Conservation (phyloP, 1,140 invertebrate species). For the Tachypleus tridentatus region DNA sequence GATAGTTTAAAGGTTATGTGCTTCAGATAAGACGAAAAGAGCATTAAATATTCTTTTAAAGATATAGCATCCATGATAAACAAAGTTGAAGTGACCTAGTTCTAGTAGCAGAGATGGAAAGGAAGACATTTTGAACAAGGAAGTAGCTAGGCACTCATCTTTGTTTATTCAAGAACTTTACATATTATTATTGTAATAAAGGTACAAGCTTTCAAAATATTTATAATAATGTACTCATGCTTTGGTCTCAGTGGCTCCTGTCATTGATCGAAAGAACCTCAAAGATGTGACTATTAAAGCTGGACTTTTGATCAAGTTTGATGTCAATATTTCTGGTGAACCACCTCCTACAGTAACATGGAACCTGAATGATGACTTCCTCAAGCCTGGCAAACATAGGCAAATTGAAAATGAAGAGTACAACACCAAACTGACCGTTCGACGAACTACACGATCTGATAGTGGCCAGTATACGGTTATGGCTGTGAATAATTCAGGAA, state of each 20-base stretch:
- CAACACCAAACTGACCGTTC: constrained; percentile 73
- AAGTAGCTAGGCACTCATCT: no score
- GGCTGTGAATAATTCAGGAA: constrained; percentile 88
- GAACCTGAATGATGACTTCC: constrained; percentile 47
- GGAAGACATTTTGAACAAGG: no score
- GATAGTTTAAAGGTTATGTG: no score
- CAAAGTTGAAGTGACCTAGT: no score
- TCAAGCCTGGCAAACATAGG: constrained; percentile 32
- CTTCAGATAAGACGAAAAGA: no score
- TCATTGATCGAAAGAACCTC: constrained; percentile 84
- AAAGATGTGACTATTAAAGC: constrained; percentile 78
- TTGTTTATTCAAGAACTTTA: no score
- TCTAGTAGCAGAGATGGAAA: no score
- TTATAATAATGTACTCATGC: not conserved
- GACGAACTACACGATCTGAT: constrained; percentile 71
- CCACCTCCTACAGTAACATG: constrained; percentile 81
- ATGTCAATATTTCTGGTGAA: constrained; percentile 81
- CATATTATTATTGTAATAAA: no score
- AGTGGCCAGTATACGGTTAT: constrained; percentile 81
- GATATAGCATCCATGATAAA: no score
- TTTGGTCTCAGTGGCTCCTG: constrained; percentile 59
- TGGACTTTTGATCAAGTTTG: constrained; percentile 80
- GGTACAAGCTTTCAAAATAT: not conserved
- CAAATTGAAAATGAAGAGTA: constrained; percentile 66
- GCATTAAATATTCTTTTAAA: no score